Percentiles rank a stretch among this genome's conserved stretches.
Conservation (phyloP, 53 echinoderm and acorn worm genomes). For the Arbacia lixula region DNA sequence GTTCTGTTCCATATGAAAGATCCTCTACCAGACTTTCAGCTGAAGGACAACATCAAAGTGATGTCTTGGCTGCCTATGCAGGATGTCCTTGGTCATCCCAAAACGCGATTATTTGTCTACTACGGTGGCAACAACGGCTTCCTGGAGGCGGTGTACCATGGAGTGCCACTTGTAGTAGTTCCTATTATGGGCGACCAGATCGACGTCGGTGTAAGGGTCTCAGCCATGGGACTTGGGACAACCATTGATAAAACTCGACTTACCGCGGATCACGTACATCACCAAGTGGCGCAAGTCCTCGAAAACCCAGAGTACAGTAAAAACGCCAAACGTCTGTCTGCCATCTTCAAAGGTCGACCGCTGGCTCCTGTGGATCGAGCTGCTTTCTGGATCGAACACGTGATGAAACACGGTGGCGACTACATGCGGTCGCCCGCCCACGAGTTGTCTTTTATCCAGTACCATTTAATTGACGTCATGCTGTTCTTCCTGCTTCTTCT, state of each 20-base stretch:
- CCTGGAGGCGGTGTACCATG: constrained; percentile 14
- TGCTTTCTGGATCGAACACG: constrained; percentile 37
- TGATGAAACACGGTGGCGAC: constrained; percentile 15
- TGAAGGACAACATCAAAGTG: constrained; percentile 20
- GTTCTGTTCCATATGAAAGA: constrained; percentile 5
- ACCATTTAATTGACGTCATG: neutral
- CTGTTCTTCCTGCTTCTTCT: too few relatives aligned
- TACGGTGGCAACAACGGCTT: constrained; percentile 36
- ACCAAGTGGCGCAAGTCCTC: neutral
- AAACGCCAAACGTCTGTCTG: constrained; percentile 4
- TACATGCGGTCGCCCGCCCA: constrained; percentile 9
- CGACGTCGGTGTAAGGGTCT: neutral
- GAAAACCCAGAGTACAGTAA: neutral
- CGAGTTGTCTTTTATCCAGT: constrained; percentile 7
- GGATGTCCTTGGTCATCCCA: constrained; percentile 24
- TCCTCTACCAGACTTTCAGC: neutral
- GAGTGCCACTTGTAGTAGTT: constrained; percentile 14
- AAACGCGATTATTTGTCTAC: neutral
- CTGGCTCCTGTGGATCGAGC: constrained; percentile 12
- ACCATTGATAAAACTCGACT: neutral
- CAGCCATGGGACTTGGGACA: neutral
- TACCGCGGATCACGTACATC: neutral
- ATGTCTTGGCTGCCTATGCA: constrained; percentile 20
- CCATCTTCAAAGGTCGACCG: constrained; percentile 16
- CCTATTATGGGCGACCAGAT: constrained; percentile 4